These are phyloP conservation scores for Oncorhynchus masou DNA, from an alignment of 2,113 vertebrate genomes.

Conservation along the genomic window DNA sequence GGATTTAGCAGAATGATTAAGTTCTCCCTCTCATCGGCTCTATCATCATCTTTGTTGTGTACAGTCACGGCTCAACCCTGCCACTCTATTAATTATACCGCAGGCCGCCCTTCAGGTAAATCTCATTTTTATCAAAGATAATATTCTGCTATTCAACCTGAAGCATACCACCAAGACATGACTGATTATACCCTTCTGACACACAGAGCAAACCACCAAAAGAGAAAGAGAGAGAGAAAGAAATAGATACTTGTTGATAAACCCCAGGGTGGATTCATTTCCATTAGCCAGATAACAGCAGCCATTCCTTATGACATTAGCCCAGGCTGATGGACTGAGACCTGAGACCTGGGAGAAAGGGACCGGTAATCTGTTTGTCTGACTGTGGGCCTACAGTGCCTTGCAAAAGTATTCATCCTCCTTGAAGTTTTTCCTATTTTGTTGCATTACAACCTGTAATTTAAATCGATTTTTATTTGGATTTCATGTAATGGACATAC, in stretches of 20 bases:
- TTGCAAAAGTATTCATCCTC: too few species aligned
- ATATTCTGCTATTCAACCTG: slow-evolving; percentile 70
- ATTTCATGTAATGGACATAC: too few species aligned
- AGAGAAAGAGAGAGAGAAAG: slow-evolving; percentile 14
- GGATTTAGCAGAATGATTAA: slow-evolving; percentile 53
- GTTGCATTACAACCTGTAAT: too few species aligned
- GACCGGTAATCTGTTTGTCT: slow-evolving; percentile 4
- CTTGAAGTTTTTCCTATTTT: too few species aligned
- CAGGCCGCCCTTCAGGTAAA: slow-evolving; percentile 56
- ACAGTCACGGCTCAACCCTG: slow-evolving; percentile 40
- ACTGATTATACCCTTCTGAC: slow-evolving; percentile 62
- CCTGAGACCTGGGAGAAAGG: background rate
- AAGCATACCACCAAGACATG: slow-evolving; percentile 58
- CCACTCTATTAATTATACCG: slow-evolving; percentile 53
- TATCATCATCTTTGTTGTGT: slow-evolving; percentile 26
- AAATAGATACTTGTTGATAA: background rate
- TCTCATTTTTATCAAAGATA: slow-evolving; percentile 72
- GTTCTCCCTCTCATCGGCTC: slow-evolving; percentile 55
- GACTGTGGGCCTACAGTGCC: background rate
- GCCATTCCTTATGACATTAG: too few species aligned
- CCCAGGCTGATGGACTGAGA: too few species aligned
- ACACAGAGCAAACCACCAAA: slow-evolving; percentile 46
- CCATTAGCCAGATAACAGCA: too few species aligned
- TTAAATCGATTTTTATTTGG: too few species aligned
- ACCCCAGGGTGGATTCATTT: too few species aligned